Base-by-base conservation (phyloP, 2,888 invertebrate genomes). In the Cheilosia scutellata region DNA sequence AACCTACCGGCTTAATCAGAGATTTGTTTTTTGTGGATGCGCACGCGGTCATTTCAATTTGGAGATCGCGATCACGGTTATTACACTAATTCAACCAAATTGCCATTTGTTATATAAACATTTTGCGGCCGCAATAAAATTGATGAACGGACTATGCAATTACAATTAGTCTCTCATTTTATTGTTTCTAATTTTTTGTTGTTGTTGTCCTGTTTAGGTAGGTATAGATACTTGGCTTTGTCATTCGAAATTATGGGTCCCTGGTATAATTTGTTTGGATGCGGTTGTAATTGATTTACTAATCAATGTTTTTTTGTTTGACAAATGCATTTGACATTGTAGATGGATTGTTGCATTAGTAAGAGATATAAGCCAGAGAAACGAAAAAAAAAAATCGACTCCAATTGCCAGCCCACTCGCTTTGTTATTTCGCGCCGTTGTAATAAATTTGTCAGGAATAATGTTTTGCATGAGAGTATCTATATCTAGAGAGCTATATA, bases 61-160 rank as follows among this genome's bases (percentile, higher is more conserved):
- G 42, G n/a, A 66, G 70, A 82, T 82, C 66, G 31, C 40, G 72
- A 86, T 86, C 86, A 27, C 55, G 11, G 29, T 65, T 60, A 86
- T 86, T 86, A 76, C 37, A 68, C 86, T 76, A 86, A 76, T 86
- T 86, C 57, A 66, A 66, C 71, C 37, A 82, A 86, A 82, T 86
- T 76, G 76, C 51, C 57, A 51, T 86, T 86, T 62, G 76, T 82
- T 80, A 62, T 37, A 53, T 37, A 68, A 71, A 68, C 62, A 65
- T 16, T 65, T 13, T 11, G 25, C n/a, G 20, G 27, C 53, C 66
- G 11, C 51, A 62, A 44, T 66, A 57, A 66, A 63, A 47, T 31
- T n/a, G 68, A 74, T 74, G 65, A 33, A 55, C 33, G 51, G 29
- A 74, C 42, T 84, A 27, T 80, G 80, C 74, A 79, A 84, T 80